Percentiles rank a stretch among this genome's conserved stretches.
phyloP scores from a whole-genome alignment of 2,113 vertebrate genomes.

The Hippocampus abdominalis region DNA sequence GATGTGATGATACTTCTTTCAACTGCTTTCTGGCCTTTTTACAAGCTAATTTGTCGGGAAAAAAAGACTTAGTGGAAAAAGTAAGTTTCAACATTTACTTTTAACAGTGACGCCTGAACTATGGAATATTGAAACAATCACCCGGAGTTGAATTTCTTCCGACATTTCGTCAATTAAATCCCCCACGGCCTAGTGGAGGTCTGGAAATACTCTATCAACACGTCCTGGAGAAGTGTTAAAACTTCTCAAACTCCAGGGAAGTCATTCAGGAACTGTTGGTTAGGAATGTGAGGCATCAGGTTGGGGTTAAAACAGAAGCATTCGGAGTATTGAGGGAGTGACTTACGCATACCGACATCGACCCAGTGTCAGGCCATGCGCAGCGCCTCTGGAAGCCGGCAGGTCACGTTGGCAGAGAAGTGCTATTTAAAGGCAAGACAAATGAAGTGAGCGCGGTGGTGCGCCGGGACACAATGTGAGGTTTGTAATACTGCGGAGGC shows the following conservation, averaged over 20 bases:
- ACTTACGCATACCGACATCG: not conserved
- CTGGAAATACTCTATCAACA: constrained; percentile 46
- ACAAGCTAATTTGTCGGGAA: not conserved
- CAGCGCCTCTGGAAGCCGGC: constrained; percentile 5
- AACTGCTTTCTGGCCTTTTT: not conserved
- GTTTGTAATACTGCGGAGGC: not conserved
- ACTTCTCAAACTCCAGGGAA: not conserved
- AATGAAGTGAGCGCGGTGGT: not conserved
- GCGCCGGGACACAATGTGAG: constrained; percentile 5
- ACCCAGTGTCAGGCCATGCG: constrained; percentile 8
- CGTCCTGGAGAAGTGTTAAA: constrained; percentile 7
- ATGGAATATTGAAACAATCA: constrained; percentile 9
- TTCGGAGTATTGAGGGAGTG: not conserved
- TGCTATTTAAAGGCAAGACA: constrained; percentile 8
- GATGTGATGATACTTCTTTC: not conserved
- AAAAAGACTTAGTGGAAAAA: not conserved
- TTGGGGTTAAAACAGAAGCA: not conserved
- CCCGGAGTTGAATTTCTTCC: constrained; percentile 10
- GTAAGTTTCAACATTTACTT: not conserved
- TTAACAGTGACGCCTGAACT: constrained; percentile 5
- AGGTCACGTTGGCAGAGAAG: constrained; percentile 13
- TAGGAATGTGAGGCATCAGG: constrained; percentile 12
- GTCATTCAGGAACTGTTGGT: constrained; percentile 25
- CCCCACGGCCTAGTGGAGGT: constrained; percentile 7
- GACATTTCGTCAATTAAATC: constrained; percentile 21